phyloP scores from a whole-genome alignment of 2,888 invertebrate genomes.

The Hyposoter dolosus region DNA sequence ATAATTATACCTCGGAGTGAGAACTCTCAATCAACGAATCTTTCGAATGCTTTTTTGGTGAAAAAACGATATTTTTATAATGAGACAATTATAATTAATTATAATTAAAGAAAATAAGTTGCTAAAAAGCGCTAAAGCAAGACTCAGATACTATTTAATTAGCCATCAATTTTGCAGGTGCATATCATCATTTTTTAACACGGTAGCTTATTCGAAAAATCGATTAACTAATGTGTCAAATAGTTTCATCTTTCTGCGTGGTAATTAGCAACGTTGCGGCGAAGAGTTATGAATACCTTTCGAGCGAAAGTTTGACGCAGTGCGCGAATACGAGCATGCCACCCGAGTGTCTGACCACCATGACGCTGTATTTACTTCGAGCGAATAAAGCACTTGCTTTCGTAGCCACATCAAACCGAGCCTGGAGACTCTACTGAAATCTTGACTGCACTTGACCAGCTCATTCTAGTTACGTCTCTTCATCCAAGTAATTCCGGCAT shows the following conservation, averaged over 20 bases:
- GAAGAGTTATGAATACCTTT: slow-evolving; percentile 22
- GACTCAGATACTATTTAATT: not conserved
- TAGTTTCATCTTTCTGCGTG: slow-evolving; percentile 26
- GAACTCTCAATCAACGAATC: not conserved
- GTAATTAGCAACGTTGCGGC: slow-evolving; percentile 27
- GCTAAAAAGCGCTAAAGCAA: not conserved
- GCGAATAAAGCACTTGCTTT: slow-evolving; percentile 18
- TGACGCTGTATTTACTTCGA: slow-evolving; percentile 57
- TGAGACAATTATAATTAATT: not conserved
- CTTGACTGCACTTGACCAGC: slow-evolving; percentile 49
- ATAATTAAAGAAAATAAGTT: not conserved
- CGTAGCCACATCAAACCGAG: slow-evolving; percentile 9
- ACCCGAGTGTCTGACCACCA: slow-evolving; percentile 59
- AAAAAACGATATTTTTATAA: not conserved
- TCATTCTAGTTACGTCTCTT: slow-evolving; percentile 20
- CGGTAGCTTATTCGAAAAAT: not conserved
- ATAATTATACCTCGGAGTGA: too few relatives aligned
- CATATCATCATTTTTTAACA: not conserved
- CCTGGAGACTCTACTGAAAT: slow-evolving; percentile 20
- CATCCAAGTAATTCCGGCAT: slow-evolving; percentile 25
- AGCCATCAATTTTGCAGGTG: not conserved
- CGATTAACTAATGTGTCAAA: not conserved
- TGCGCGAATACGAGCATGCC: slow-evolving; percentile 32
- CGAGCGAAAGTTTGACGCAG: slow-evolving; percentile 10
- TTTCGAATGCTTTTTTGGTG: not conserved